Evolutionary conservation across 2,888 invertebrate genomes (phyloP).

Genomic region (Acronicta alni): DNA sequence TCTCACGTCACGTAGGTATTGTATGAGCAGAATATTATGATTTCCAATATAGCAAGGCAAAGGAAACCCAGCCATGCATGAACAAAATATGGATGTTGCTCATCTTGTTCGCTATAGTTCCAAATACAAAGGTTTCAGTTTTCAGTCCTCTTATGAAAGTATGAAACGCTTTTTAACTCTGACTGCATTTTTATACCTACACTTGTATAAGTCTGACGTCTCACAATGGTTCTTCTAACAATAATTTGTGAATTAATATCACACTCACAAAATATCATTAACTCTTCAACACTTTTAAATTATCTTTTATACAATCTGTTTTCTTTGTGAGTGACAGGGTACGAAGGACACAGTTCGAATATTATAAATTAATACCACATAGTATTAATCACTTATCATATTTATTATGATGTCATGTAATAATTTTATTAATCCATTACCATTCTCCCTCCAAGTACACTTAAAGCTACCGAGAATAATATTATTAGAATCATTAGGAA

Average conservation of each 20-base stretch:
- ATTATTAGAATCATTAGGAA: neutral
- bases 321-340: too few relatives aligned
- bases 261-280: too few relatives aligned
- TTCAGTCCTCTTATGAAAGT: conserved; percentile 11
- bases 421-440: neutral
- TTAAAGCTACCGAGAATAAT: neutral
- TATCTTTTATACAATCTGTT: too few relatives aligned
- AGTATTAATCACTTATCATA: too few relatives aligned
- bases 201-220: too few relatives aligned
- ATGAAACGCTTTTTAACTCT: neutral
- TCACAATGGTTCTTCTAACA: too few relatives aligned
- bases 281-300: too few relatives aligned
- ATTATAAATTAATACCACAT: too few relatives aligned
- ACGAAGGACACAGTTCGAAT: too few relatives aligned
- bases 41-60: conserved; percentile 57
- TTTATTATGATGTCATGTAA: too few relatives aligned
- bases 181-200: too few relatives aligned
- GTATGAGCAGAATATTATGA: conserved; percentile 61
- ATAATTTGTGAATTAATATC: too few relatives aligned
- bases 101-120: conserved; percentile 24
- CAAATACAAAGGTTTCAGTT: conserved; percentile 19
- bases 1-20: conserved; percentile 57
- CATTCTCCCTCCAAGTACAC: neutral
- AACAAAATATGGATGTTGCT: conserved; percentile 49
- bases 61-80: conserved; percentile 57